Evolutionary conservation across 2,888 invertebrate species (phyloP).

Genomic region (Itoplectis maculator): DNA sequence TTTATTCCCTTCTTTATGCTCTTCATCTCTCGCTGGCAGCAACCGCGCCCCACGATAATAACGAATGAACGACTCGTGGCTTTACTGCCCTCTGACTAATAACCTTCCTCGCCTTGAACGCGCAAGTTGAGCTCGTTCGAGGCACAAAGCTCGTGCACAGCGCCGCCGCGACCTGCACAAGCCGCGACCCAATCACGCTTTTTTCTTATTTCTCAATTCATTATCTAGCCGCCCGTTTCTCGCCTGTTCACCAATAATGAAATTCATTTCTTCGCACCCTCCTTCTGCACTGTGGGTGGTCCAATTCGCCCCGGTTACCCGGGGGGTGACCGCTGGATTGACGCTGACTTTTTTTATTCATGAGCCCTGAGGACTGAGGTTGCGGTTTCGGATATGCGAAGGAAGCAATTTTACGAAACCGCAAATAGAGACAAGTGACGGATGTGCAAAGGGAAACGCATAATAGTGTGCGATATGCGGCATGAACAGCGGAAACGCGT

Average conservation of each 20-base stretch:
- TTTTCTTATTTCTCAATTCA: conserved; percentile 49
- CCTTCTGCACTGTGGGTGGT: too few relatives aligned
- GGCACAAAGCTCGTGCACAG: conserved; percentile 11
- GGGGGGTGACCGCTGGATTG: conserved; percentile 20
- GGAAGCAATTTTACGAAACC: conserved; percentile 58
- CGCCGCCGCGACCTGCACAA: conserved; percentile 18
- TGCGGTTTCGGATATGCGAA: conserved; percentile 2
- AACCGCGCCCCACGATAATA: conserved; percentile 70
- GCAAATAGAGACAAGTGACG: conserved; percentile 40
- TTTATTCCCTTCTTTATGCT: conserved; percentile 14
- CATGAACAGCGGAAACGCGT: conserved; percentile 22
- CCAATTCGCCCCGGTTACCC: too few relatives aligned
- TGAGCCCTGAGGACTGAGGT: not conserved
- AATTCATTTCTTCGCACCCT: conserved; percentile 4
- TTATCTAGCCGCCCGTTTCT: conserved; percentile 36
- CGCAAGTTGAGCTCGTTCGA: not conserved
- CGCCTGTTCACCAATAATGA: conserved; percentile 24
- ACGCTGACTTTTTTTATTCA: conserved; percentile 53
- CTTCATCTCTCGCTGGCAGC: conserved; percentile 16
- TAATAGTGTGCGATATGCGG: not conserved
- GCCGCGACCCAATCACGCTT: conserved; percentile 22
- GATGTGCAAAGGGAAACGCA: conserved; percentile 42
- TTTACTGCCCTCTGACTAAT: conserved; percentile 70
- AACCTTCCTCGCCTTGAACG: conserved; percentile 56
- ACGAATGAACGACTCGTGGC: conserved; percentile 73